Base-by-base conservation (phyloP, 1,140 invertebrate genomes). In the Cydia splendana region DNA sequence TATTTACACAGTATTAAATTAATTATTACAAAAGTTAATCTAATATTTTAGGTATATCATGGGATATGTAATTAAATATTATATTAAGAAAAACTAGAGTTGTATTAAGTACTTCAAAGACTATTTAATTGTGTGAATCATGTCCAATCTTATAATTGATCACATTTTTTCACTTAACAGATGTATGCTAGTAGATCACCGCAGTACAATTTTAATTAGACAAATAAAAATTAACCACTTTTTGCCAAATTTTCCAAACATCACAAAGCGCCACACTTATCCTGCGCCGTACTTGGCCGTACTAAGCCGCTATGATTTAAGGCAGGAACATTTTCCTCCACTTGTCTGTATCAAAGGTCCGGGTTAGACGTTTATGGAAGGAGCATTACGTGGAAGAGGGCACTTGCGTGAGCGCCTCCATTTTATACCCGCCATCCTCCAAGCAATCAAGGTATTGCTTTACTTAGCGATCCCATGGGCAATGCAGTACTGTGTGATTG, bases 361-460 rank as follows among this genome's bases (percentile, higher is more conserved):
- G 65, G 76, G 73, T 75, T 71, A 51, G 65, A 80, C 77, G 77
- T 80, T 81, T 81, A 79, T 76, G 75, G 76, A 76, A 81, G 75
- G 75, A 57, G 15, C 57, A 62, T 62, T 62, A 62, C 20, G 57
- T 24, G 78, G 82, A 84, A 76, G 76, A 77, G 75, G 73, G 74
- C 80, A 80, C 79, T 81, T 80, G 69, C 78, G 77, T 79, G 65
- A 78, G 79, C 79, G 79, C 77, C 80, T 82, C 82, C 79, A 82
- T 85, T 84, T 85, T 82, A 85, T 79, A 75, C 65, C 77, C 78
- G 53, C 75, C 71, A 51, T 53, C 75, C 77, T 77, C 65, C 67
- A 42, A 62, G 57, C 67, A 71, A 71, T 69, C 65, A 69, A 69
- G 30, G 65, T 69, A 69, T 69, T 71, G 67, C 34, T 71, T 71